Evolutionary conservation across 2,113 vertebrate genomes (phyloP), one percentile per base, ranked within the genome.

Genomic region (Psilopsiagon aymara): DNA sequence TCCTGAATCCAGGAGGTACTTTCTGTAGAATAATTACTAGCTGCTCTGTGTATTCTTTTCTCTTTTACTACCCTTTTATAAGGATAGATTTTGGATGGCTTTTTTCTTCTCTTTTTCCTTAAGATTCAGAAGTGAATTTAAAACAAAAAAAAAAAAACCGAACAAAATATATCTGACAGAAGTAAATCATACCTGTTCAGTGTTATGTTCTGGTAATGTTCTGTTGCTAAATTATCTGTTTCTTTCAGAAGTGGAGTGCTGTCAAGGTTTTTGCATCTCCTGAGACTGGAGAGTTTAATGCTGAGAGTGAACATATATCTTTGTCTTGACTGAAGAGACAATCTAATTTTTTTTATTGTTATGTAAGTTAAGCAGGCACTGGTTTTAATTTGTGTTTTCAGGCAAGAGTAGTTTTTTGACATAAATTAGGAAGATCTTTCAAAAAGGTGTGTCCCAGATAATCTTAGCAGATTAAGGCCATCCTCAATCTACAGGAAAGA

Each of bases 341-440:
- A 39, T 78, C 13, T 92, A 6, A 11, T 53, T 77, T 89, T 91
- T 82, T 88, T 83, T 62, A 29, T 74, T 87, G 51, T 82, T 81
- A 51, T 23, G 3, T 63, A 76, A 94, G 8, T 81, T 87, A 93
- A 75, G 23, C 29, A 92, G 57, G 16, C 13, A 33, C 16, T 71
- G 46, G 15, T 78, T 88, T 86, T 92, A 80, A 73, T 57, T 82
- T 81, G 13, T 81, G 18, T 86, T 96, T 93, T 92, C 67, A 85
- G 49, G 81, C 52, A 63, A 83, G 39, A 88, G 64, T 33, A 83
- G 4, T 24, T 41, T 84, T 95, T 95, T 92, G 33, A 25, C 84
- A 46, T 35, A 49, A 88, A 21, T 69, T 68, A 78, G 53, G 21
- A 37, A 77, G 87, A 81, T 66, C 6, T 17, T 90, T 81, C 49